A percentile compares a stretch with the other conserved stretches of the same genome.
Conservation (phyloP, 2,797 vertebrate genomes). For the Ctenopoma multispine region DNA sequence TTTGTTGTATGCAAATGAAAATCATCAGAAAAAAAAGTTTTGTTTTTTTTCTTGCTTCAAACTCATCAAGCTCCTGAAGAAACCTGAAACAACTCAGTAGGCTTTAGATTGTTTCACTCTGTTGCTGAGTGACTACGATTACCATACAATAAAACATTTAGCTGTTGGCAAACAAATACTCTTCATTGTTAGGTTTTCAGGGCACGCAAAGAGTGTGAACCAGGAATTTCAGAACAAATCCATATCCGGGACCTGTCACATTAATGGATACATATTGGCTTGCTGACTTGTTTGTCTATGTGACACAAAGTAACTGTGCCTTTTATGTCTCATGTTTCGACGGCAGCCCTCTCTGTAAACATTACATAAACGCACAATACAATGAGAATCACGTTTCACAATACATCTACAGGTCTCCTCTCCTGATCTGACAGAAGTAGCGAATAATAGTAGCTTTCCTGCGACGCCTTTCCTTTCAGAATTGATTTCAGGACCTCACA, state of each 20-base stretch:
- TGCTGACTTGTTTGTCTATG: slow-evolving; percentile 58
- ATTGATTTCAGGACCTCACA: slow-evolving; percentile 42
- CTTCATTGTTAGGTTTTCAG: slow-evolving; percentile 10
- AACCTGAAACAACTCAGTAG: slow-evolving; percentile 11
- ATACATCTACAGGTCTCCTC: slow-evolving; percentile 13
- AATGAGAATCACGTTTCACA: slow-evolving; percentile 7
- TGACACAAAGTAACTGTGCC: slow-evolving; percentile 30
- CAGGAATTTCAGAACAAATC: slow-evolving; percentile 53
- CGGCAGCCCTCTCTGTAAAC: slow-evolving; percentile 51
- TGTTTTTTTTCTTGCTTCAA: too few relatives aligned
- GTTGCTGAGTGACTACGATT: slow-evolving; percentile 16
- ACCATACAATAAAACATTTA: slow-evolving; percentile 32
- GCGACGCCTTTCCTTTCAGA: slow-evolving; percentile 16
- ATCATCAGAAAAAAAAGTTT: slow-evolving; percentile 18
- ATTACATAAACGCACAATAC: slow-evolving; percentile 27
- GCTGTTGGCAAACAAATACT: slow-evolving; percentile 35
- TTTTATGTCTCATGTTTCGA: slow-evolving; percentile 14
- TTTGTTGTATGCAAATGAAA: slow-evolving; percentile 38
- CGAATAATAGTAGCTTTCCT: not conserved
- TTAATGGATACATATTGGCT: slow-evolving; percentile 46
- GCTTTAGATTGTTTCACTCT: slow-evolving; percentile 24
- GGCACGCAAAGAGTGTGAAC: slow-evolving; percentile 23
- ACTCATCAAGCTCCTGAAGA: slow-evolving; percentile 1
- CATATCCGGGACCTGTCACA: slow-evolving; percentile 68
- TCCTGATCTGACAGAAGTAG: slow-evolving; percentile 39